Conservation (phyloP, 2,888 invertebrate species). For the Heliconius ismenius region DNA sequence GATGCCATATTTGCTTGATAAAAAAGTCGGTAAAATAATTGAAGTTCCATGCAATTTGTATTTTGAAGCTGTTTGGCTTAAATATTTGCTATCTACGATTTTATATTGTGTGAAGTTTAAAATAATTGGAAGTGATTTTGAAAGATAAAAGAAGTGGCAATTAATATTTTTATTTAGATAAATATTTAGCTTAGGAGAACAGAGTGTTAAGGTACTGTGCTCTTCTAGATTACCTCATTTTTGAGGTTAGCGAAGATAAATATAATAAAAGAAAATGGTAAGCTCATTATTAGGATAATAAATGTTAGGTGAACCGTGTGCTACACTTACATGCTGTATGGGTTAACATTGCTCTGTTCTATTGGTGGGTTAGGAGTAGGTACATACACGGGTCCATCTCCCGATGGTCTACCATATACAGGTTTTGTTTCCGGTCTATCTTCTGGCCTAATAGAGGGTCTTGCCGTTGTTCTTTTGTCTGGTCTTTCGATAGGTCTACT, state of each 20-base stretch:
- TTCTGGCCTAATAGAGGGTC: conserved; percentile 53
- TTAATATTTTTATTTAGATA: background rate
- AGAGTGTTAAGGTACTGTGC: background rate
- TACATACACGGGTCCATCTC: conserved; percentile 63
- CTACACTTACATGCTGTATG: conserved; percentile 67
- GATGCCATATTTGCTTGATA: conserved; percentile 5
- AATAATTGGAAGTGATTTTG: background rate
- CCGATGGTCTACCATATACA: conserved; percentile 54
- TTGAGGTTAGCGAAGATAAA: conserved; percentile 4
- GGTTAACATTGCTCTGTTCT: conserved; percentile 52
- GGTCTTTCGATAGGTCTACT: conserved; percentile 24
- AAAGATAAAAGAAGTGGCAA: background rate
- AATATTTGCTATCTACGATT: background rate
- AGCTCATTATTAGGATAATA: conserved; percentile 18
- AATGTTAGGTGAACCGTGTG: conserved; percentile 9
- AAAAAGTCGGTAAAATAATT: background rate
- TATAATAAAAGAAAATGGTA: conserved; percentile 4
- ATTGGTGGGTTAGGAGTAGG: conserved; percentile 55
- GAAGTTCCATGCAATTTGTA: conserved; percentile 16
- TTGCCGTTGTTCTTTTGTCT: conserved; percentile 29
- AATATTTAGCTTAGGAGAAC: background rate
- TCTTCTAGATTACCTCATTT: background rate
- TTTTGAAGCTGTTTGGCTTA: background rate
- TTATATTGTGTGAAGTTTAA: background rate
- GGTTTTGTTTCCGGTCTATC: conserved; percentile 59